Percentiles rank a stretch among this genome's conserved stretches.
phyloP scores from a whole-genome alignment of 2,888 invertebrate genomes.

The Chydorus sphaericus region DNA sequence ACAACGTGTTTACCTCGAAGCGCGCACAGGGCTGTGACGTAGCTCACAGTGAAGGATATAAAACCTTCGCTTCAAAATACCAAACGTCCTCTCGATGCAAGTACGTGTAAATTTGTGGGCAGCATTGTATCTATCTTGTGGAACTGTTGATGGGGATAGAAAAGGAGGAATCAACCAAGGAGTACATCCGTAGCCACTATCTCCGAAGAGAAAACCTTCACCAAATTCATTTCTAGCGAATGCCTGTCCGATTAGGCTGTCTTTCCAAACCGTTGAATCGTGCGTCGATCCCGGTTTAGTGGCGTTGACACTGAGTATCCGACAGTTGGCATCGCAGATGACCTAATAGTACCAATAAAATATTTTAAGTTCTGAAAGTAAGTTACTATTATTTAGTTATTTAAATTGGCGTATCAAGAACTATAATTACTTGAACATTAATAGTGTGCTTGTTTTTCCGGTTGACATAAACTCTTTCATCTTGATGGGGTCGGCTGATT shows the following conservation, averaged over 20 bases:
- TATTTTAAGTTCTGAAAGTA: too few relatives aligned
- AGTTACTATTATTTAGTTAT: too few relatives aligned
- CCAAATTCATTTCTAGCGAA: not conserved
- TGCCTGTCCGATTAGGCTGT: not conserved
- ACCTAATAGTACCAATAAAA: not conserved
- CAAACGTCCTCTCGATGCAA: not conserved
- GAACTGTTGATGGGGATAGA: not conserved
- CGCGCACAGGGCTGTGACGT: not conserved
- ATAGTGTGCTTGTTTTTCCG: not conserved
- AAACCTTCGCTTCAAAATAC: not conserved
- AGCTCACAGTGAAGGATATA: not conserved
- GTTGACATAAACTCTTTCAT: not conserved
- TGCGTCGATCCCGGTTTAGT: not conserved
- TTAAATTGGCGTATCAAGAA: too few relatives aligned
- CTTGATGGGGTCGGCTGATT: not conserved
- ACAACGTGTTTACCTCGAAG: not conserved
- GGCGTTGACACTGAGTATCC: not conserved
- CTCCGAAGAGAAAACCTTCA: not conserved
- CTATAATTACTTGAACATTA: not conserved
- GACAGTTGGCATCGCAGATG: not conserved
- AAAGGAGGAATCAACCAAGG: not conserved
- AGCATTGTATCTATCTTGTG: not conserved
- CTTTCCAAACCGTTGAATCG: not conserved
- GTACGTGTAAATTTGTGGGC: not conserved
- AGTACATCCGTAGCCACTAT: not conserved